Evolutionary conservation across 2,113 vertebrate genomes (phyloP), one percentile per base, ranked within the genome.

Genomic region (Papio anubis): DNA sequence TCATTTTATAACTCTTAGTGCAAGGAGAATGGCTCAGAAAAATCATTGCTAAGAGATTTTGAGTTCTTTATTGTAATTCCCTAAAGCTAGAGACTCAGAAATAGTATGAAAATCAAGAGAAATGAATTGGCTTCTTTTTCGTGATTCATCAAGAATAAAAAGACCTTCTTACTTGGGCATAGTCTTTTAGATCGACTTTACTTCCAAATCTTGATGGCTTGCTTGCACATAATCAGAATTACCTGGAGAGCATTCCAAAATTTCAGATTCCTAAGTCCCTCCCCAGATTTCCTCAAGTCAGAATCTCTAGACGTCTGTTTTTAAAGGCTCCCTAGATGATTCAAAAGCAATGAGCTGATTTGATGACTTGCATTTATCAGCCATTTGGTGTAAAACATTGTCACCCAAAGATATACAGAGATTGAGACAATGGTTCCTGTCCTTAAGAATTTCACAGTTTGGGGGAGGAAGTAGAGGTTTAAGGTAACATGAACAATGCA

Each of bases 131-230:
- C 78, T 30, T 90, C 55, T 88, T 88, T 86, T 38, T 55, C 94
- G 79, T 94, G 86, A 93, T 90, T 88, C 55, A n/a, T 97, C 30
- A 90, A 78, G 86, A 93, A 92, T 89, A 81, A 95, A 95, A 93
- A 97, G 66, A 81, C 88, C 8, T 4, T 81, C 40, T 93, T 93
- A 83, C 27, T 72, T 64, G 14, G 52, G n/a, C 6, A 14, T 97
- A 64, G 8, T 66, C 75, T 93, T 93, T 89, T 48, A 82, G 57
- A 84, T 95, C 6, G 30, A 18, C 75, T 95, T 91, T 70, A 84
- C 70, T 97, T 93, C 45, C 25, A 88, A 75, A 90, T 93, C 32
- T 48, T 78, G 64, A 94, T 8, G 40, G 8, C 48, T 93, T 38
- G 17, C 20, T 88, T 93, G 72, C 25, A 93, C 61, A 38, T 84